Percentiles rank a stretch among this genome's conserved stretches.
These are phyloP conservation scores for Drosophila guanche DNA, from an alignment of 1,140 invertebrate species.

Conservation along the genomic window DNA sequence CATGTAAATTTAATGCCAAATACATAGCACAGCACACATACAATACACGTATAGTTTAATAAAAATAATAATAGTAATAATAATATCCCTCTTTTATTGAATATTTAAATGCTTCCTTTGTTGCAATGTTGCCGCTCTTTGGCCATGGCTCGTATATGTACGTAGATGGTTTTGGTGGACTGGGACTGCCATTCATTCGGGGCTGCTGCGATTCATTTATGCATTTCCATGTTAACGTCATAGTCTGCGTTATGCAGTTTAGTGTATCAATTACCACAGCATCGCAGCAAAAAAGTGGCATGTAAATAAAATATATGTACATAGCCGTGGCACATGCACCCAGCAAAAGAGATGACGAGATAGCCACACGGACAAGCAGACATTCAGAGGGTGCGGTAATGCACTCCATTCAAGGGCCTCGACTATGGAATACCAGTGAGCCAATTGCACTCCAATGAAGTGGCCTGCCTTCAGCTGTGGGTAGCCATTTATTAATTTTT, in stretches of 20 bases:
- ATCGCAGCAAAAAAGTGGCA: slow-evolving; percentile 45
- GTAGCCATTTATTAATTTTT: too few species aligned
- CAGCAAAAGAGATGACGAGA: slow-evolving; percentile 21
- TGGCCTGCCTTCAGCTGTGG: background rate
- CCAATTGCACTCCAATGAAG: background rate
- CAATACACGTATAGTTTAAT: slow-evolving; percentile 16
- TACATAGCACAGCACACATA: background rate
- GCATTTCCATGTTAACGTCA: slow-evolving; percentile 70
- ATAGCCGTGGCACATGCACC: slow-evolving; percentile 12
- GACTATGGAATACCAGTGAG: slow-evolving; percentile 21
- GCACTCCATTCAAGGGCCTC: slow-evolving; percentile 4
- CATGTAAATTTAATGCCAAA: slow-evolving; percentile 53
- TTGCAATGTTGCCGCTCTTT: slow-evolving; percentile 3
- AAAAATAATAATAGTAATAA: slow-evolving; percentile 18
- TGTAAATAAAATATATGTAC: slow-evolving; percentile 63
- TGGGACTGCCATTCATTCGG: slow-evolving; percentile 16
- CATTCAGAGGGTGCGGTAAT: slow-evolving; percentile 3
- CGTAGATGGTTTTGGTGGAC: too few species aligned
- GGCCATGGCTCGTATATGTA: background rate
- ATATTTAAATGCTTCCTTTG: slow-evolving; percentile 55
- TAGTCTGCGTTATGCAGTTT: slow-evolving; percentile 79
- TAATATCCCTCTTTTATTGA: slow-evolving; percentile 13
- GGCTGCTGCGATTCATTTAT: slow-evolving; percentile 55
- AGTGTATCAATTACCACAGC: slow-evolving; percentile 80
- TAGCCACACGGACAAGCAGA: slow-evolving; percentile 4